phyloP scores from a whole-genome alignment of 2,888 invertebrate species.

The Chrysodeixis includens region DNA sequence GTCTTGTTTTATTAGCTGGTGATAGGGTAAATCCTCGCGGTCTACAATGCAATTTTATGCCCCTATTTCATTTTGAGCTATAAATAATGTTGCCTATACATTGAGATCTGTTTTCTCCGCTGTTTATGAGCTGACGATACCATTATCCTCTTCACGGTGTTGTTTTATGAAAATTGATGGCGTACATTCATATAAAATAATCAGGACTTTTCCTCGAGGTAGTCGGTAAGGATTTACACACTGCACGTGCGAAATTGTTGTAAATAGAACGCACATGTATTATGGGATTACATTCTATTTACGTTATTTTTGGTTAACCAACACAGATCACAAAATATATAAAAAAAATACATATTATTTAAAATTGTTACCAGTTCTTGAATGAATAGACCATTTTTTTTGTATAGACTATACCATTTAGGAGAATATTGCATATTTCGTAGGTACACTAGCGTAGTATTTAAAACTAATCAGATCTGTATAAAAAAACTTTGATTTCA shows the following conservation, averaged over 20 bases:
- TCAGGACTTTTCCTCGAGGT: conserved; percentile 4
- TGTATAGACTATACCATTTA: too few relatives aligned
- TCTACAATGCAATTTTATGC: conserved; percentile 49
- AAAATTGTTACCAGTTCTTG: too few relatives aligned
- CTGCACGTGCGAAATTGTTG: neutral
- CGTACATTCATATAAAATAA: neutral
- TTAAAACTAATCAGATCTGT: too few relatives aligned
- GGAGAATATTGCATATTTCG: too few relatives aligned
- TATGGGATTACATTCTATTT: neutral
- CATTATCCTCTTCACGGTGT: conserved; percentile 5
- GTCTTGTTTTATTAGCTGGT: too few relatives aligned
- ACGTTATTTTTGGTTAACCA: neutral
- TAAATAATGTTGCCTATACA: conserved; percentile 46
- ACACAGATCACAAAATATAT: too few relatives aligned
- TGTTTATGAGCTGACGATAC: conserved; percentile 12
- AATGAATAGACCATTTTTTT: too few relatives aligned
- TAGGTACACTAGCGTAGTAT: too few relatives aligned
- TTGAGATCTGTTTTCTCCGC: conserved; percentile 47
- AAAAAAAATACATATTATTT: too few relatives aligned
- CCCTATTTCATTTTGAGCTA: conserved; percentile 31
- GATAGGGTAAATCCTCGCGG: too few relatives aligned
- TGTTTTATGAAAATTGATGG: neutral
- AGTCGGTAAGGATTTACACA: neutral
- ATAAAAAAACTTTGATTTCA: too few relatives aligned
- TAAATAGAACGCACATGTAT: neutral